Evolutionary conservation across 2,797 vertebrate species (phyloP).

Genomic region (Macropus fuliginosus): DNA sequence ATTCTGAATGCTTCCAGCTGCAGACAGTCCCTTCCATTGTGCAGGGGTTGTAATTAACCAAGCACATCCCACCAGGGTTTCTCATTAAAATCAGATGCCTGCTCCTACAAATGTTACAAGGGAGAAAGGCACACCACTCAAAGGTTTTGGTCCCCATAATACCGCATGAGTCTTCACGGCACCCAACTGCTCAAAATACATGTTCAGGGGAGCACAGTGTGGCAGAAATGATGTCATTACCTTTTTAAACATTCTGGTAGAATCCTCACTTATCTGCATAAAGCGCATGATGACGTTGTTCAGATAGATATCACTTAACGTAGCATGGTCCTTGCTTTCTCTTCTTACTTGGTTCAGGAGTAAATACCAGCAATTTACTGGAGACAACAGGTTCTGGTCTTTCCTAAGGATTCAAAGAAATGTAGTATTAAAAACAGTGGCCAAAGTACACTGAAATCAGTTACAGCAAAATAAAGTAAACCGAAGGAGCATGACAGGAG

Average conservation of each 20-base stretch:
- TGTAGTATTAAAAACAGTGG: slow-evolving; percentile 3
- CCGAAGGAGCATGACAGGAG: fast-evolving
- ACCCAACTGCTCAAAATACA: slow-evolving; percentile 18
- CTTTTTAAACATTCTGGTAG: slow-evolving; percentile 98
- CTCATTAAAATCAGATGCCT: slow-evolving; percentile 13
- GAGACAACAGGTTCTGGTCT: slow-evolving; percentile 98
- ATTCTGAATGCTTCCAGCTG: background rate
- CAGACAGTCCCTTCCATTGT: background rate
- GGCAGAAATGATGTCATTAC: slow-evolving; percentile 79
- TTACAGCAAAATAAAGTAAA: background rate
- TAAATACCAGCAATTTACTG: slow-evolving; percentile 99
- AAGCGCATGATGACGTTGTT: slow-evolving; percentile 99
- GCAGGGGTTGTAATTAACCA: background rate
- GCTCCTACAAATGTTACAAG: background rate
- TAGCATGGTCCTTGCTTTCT: slow-evolving; percentile 99
- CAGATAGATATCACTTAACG: slow-evolving; percentile 98
- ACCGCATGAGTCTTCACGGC: background rate
- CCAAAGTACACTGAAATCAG: background rate
- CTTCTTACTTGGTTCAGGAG: slow-evolving; percentile 98
- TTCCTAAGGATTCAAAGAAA: slow-evolving; percentile 87
- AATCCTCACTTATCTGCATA: slow-evolving; percentile 99
- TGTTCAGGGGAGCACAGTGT: background rate
- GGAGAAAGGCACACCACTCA: background rate
- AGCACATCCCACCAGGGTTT: background rate
- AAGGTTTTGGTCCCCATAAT: background rate